Evolutionary conservation across 2,113 vertebrate species (phyloP), one percentile per base, ranked within the genome.

Genomic region (Colistium nudipinnis): DNA sequence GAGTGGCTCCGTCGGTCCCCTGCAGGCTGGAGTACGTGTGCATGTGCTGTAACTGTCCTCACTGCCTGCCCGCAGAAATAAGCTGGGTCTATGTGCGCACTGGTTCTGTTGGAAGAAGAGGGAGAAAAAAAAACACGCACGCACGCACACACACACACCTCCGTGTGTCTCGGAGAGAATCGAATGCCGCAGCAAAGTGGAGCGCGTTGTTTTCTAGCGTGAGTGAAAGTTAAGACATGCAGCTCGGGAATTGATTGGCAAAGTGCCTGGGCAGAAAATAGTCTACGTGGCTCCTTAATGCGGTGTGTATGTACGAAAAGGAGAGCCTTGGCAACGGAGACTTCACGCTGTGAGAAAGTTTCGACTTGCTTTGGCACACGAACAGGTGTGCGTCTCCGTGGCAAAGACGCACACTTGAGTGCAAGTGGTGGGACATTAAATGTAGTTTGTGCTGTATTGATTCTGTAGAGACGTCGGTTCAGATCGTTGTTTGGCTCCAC

Each of bases 221-320:
- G 78, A 84, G 56, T 90, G 92, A 92, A 91, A 93, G 89, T 92
- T 90, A 90, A 94, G 92, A 92, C 16, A 94, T 93, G 92, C 94
- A 93, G 94, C 92, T 87, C 43, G 5, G 17, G 11, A 25, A 6
- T 16, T 2, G 16, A 91, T 93, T 96, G 95, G 94, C 94, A 94
- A 86, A 85, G 77, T 89, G 95, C 96, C 94, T 93, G 85, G 92
- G 92, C 76, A 71, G 85, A 78, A 89, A 90, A 90, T 88, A 30
- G 28, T 13, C 14, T 14, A 87, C 87, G 88, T 92, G 92, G 90
- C 91, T 89, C 90, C 88, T 90, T 7, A 69, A 67, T 53, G 5
- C 13, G 38, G 27, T 0, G 64, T 22, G 33, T 85, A 73, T 72
- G 87, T 77, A 45, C 45, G 86, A 54, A 53, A 59, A 41, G 16